These are phyloP conservation scores for Onychomys arenicola DNA, from an alignment of 2,797 vertebrate genomes.

Conservation along the genomic window DNA sequence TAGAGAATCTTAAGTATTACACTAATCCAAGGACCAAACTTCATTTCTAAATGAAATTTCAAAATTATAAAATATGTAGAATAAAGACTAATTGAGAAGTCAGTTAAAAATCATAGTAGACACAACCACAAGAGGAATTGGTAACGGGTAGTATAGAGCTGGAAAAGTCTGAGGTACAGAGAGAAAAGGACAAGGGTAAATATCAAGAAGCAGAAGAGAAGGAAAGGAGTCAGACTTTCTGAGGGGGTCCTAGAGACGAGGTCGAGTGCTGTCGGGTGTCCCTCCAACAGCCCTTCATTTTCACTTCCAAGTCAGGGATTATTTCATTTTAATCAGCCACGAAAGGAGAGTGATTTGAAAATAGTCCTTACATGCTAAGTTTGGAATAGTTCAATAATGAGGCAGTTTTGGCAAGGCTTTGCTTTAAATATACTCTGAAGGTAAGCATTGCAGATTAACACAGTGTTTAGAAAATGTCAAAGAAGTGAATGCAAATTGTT, in stretches of 20 bases:
- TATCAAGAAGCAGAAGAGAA: not conserved
- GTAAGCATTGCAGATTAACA: constrained; percentile 62
- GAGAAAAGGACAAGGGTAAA: not conserved
- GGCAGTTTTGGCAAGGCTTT: constrained; percentile 48
- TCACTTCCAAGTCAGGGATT: constrained; percentile 24
- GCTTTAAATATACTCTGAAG: constrained; percentile 57
- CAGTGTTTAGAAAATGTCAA: constrained; percentile 68
- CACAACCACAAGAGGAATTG: not conserved
- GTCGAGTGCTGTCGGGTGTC: not conserved
- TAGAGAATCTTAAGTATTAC: not conserved
- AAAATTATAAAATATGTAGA: not conserved
- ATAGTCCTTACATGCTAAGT: constrained; percentile 15
- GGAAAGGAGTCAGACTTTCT: not conserved
- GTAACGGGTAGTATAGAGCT: not conserved
- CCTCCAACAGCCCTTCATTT: not conserved
- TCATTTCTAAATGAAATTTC: constrained; percentile 26
- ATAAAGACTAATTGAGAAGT: not conserved
- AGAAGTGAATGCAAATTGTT: constrained; percentile 67
- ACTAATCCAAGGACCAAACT: not conserved
- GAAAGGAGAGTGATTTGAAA: constrained; percentile 54
- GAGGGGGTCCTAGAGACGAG: not conserved
- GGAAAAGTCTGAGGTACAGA: not conserved
- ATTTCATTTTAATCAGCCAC: constrained; percentile 55
- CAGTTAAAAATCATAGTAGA: not conserved
- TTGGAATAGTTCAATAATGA: constrained; percentile 33